Evolutionary conservation across 2,888 invertebrate species (phyloP).

Genomic region (Drosophila neonasuta): DNA sequence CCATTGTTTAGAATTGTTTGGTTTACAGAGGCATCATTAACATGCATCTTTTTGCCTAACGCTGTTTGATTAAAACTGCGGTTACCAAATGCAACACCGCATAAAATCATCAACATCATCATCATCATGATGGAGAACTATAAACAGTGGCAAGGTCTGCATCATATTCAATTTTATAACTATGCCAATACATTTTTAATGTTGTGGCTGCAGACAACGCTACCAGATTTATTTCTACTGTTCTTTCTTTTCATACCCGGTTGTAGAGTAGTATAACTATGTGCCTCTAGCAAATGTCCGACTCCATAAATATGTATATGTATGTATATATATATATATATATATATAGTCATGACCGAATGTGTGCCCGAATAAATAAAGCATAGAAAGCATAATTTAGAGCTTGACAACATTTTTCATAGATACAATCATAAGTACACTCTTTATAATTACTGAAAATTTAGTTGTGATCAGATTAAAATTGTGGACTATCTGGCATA

Average conservation of each 20-base stretch:
- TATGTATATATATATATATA: no score
- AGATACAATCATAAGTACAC: no score
- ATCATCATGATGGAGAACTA: conserved; percentile 19
- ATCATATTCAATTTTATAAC: conserved; percentile 27
- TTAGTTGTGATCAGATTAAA: no score
- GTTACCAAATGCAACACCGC: conserved; percentile 32
- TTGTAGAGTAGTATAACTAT: no score
- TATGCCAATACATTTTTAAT: conserved; percentile 25
- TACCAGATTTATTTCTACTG: background rate
- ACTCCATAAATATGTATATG: no score
- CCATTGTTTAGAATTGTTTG: conserved; percentile 54
- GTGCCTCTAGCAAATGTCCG: no score
- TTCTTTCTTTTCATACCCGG: background rate
- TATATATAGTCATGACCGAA: no score
- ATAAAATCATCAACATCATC: conserved; percentile 19
- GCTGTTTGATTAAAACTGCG: conserved; percentile 37
- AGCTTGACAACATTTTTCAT: no score
- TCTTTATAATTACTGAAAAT: no score
- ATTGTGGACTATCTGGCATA: no score
- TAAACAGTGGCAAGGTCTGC: conserved; percentile 31
- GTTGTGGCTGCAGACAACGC: conserved; percentile 3
- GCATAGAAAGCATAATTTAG: no score
- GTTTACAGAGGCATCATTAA: conserved; percentile 55
- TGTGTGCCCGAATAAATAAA: no score
- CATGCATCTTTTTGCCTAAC: conserved; percentile 38